These are phyloP conservation scores for Apoda limacodes DNA, from an alignment of 2,888 invertebrate species.

Conservation along the genomic window DNA sequence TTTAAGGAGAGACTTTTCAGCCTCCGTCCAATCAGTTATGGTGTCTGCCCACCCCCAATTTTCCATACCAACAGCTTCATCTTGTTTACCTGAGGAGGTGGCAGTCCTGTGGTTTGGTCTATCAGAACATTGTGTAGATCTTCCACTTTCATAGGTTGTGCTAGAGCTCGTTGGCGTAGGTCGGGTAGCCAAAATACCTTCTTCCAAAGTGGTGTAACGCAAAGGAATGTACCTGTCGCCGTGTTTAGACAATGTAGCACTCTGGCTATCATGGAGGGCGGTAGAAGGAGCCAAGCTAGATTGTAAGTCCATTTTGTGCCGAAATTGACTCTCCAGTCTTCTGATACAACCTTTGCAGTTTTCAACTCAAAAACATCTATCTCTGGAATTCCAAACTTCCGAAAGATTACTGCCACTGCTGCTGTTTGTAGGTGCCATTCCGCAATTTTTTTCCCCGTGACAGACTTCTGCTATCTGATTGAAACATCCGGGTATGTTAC, in stretches of 20 bases:
- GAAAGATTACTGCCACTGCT: background rate
- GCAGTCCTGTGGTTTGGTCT: slow-evolving; percentile 10
- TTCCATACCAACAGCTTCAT: slow-evolving; percentile 15
- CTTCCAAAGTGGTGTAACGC: slow-evolving; percentile 20
- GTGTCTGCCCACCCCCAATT: slow-evolving; percentile 12
- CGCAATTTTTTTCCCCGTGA: background rate
- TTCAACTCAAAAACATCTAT: background rate
- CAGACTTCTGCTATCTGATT: no score
- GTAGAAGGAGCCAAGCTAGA: no score
- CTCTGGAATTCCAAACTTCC: slow-evolving; percentile 8
- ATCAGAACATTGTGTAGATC: slow-evolving; percentile 9
- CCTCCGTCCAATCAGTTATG: slow-evolving; percentile 8
- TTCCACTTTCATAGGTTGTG: slow-evolving; percentile 8
- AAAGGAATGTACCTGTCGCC: slow-evolving; percentile 10
- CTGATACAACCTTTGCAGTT: no score
- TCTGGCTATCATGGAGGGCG: background rate
- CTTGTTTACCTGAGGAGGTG: slow-evolving; percentile 11
- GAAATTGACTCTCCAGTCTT: background rate
- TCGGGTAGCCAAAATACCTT: slow-evolving; percentile 23
- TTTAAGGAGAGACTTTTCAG: no score
- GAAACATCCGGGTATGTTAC: no score
- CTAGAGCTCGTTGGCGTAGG: slow-evolving; percentile 13
- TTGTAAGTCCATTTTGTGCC: no score
- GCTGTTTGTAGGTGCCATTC: no score
- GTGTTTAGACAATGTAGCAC: slow-evolving; percentile 18